Evolutionary conservation across 2,113 vertebrate genomes (phyloP), one percentile per base, ranked within the genome.

Genomic region (Atherinomorus stipes): DNA sequence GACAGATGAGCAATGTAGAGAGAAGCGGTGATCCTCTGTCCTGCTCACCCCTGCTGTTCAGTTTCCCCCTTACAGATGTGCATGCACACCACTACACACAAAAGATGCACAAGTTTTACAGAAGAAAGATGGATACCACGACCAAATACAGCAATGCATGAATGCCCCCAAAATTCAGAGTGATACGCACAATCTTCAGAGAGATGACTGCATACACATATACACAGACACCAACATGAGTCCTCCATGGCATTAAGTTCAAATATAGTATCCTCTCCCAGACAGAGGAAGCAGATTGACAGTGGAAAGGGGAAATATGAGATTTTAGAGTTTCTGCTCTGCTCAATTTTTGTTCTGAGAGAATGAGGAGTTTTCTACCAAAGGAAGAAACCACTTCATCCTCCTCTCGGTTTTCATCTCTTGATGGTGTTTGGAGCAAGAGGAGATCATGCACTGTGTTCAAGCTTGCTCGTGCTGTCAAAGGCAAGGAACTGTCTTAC

Each of bases 341-440:
- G 56, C 57, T 64, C 9, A 22, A 28, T 51, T 50, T 26, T 81
- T 64, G 51, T 65, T 76, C 47, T 64, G 18, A 3, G 49, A 51
- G 19, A 16, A 15, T 15, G 26, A 58, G 21, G 40, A 31, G 34
- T 51, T 49, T 23, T 71, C 66, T 45, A n/a, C 76, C 45, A 37
- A 37, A 28, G 19, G 7, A 1, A 38, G 53, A 54, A 58, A n/a
- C 10, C 4, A 3, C 16, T 4, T 22, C 19, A 34, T 61, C 42
- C 23, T 0, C 56, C 44, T 42, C 57, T 64, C 38, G 34, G 60
- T 68, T 56, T 69, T 38, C 1, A 52, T 64, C 34, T 68, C 31
- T 76, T 69, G 73, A 73, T 80, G 72, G 25, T 80, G 61, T 86
- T 66, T 74, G 74, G 49, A 78, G 77, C 64, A 34, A 11, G 62